phyloP scores from a whole-genome alignment of 2,888 invertebrate genomes.

The Xanthia icteritia region DNA sequence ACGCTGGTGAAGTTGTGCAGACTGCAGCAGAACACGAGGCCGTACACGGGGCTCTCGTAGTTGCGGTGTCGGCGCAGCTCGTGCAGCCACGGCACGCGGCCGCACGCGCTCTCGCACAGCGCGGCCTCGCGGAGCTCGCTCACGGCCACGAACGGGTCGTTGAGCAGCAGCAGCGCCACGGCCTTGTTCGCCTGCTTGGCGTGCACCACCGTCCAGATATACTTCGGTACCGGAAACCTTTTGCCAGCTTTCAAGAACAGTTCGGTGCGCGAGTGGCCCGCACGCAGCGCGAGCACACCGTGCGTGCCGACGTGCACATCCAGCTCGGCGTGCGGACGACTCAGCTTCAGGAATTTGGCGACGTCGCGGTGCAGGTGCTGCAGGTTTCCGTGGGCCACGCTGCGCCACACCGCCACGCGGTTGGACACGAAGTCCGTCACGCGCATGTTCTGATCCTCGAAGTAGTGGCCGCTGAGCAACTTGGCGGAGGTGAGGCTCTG shows the following conservation, averaged over 20 bases:
- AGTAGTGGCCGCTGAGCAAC: slow-evolving; percentile 79
- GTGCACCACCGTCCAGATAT: slow-evolving; percentile 83
- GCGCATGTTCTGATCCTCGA: slow-evolving; percentile 81
- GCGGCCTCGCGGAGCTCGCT: slow-evolving; percentile 84
- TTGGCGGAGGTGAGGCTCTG: slow-evolving; percentile 78
- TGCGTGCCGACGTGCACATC: slow-evolving; percentile 80
- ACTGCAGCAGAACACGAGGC: slow-evolving; percentile 85
- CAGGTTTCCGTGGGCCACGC: slow-evolving; percentile 82
- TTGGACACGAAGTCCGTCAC: slow-evolving; percentile 84
- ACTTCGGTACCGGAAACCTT: slow-evolving; percentile 84
- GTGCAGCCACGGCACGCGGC: slow-evolving; percentile 77
- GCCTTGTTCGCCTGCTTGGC: slow-evolving; percentile 66
- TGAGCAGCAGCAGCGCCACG: slow-evolving; percentile 80
- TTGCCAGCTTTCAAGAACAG: slow-evolving; percentile 67
- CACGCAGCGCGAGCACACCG: slow-evolving; percentile 72
- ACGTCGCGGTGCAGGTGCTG: slow-evolving; percentile 81
- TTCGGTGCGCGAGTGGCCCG: slow-evolving; percentile 70
- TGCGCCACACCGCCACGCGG: slow-evolving; percentile 80
- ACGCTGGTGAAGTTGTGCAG: slow-evolving; percentile 73
- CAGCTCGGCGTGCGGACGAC: slow-evolving; percentile 62
- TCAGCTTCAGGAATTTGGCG: slow-evolving; percentile 64
- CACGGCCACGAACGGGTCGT: slow-evolving; percentile 86
- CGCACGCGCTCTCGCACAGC: slow-evolving; percentile 85
- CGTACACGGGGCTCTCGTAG: slow-evolving; percentile 83
- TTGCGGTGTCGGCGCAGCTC: slow-evolving; percentile 74